These are phyloP conservation scores for Lepidurus packardi DNA, from an alignment of 1,140 invertebrate genomes.

Conservation along the genomic window DNA sequence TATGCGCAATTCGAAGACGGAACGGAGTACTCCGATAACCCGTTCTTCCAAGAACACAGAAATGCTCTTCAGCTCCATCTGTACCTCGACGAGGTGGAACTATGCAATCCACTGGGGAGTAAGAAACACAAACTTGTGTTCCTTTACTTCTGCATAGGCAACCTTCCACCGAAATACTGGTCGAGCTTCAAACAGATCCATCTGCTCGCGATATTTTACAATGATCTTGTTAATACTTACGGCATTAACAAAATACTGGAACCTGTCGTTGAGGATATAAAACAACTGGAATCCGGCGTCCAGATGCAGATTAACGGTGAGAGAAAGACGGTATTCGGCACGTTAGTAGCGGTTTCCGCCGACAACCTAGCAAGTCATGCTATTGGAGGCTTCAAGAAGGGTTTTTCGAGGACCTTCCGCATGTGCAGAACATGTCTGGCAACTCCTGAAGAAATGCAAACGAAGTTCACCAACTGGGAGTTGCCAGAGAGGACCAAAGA, in stretches of 20 bases:
- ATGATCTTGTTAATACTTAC: background rate
- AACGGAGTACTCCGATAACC: background rate
- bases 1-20: conserved; percentile 9
- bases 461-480: conserved; percentile 22
- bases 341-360: conserved; percentile 23
- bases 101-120: conserved; percentile 20
- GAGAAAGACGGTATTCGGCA: conserved; percentile 6
- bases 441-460: conserved; percentile 26
- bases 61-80: conserved; percentile 15
- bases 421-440: conserved; percentile 25
- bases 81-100: conserved; percentile 5
- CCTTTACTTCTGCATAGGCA: background rate
- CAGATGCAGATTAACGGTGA: background rate
- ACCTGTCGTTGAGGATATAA: background rate
- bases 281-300: background rate
- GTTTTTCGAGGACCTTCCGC: conserved; percentile 27
- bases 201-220: conserved; percentile 24
- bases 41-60: background rate
- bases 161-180: background rate
- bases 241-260: conserved; percentile 8
- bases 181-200: background rate
- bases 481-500: conserved; percentile 15
- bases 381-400: conserved; percentile 26
- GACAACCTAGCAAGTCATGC: conserved; percentile 29
- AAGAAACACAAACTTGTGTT: conserved; percentile 23